Conservation (phyloP, 2,888 invertebrate species). For the Morpho helenor region DNA sequence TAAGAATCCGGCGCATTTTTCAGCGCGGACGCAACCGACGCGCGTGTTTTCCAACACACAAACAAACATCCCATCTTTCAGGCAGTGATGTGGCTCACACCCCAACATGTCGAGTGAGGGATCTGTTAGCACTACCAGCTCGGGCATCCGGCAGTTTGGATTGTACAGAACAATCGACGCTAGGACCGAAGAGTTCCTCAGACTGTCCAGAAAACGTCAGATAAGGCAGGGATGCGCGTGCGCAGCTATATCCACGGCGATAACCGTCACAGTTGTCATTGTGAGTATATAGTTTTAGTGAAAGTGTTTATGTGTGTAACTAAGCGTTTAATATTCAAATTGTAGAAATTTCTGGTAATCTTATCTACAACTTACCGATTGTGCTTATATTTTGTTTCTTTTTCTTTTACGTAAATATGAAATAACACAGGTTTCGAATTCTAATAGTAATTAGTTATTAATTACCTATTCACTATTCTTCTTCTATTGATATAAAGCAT, state of each 20-base stretch:
- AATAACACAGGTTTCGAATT: too few species aligned
- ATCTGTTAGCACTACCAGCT: constrained; percentile 45
- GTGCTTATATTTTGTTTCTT: background rate
- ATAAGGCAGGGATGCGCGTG: constrained; percentile 67
- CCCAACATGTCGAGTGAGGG: constrained; percentile 58
- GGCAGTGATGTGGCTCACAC: constrained; percentile 49
- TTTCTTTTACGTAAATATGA: too few species aligned
- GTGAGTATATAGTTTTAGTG: constrained; percentile 44
- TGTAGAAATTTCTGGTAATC: background rate
- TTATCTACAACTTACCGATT: background rate
- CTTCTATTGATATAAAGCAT: too few species aligned
- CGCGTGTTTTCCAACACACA: constrained; percentile 32
- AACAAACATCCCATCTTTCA: constrained; percentile 21
- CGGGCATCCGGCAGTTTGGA: constrained; percentile 59
- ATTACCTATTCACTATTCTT: too few species aligned
- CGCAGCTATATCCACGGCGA: constrained; percentile 62
- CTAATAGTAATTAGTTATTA: too few species aligned
- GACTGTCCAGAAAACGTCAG: constrained; percentile 59
- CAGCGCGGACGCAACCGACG: constrained; percentile 45
- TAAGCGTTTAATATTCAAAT: constrained; percentile 6
- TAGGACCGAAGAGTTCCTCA: constrained; percentile 64
- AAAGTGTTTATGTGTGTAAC: constrained; percentile 8
- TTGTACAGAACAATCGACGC: constrained; percentile 65
- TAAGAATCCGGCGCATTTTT: constrained; percentile 51
- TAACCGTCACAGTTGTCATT: constrained; percentile 68